These are phyloP conservation scores for Limosa lapponica DNA, from an alignment of 2,797 vertebrate genomes.

Conservation along the genomic window DNA sequence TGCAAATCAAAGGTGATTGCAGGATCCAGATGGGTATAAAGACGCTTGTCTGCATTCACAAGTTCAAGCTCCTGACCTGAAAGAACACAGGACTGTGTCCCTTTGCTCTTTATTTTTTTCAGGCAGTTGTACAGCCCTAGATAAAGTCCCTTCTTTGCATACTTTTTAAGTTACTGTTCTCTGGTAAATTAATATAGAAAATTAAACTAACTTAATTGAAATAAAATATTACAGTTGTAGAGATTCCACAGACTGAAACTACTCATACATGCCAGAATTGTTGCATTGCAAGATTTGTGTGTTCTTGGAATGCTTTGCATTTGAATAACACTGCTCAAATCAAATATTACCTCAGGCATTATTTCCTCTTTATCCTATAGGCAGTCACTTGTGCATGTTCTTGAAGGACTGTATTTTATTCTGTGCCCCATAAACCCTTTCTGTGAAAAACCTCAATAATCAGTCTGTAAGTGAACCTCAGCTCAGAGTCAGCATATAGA, in stretches of 20 bases:
- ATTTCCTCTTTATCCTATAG: neutral
- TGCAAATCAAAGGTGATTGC: neutral
- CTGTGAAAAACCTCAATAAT: neutral
- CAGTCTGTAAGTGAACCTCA: neutral
- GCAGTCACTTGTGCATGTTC: neutral
- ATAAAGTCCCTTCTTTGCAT: neutral
- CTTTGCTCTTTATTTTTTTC: neutral
- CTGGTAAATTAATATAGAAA: neutral
- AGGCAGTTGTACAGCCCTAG: neutral
- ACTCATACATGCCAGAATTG: neutral
- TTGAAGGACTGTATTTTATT: neutral
- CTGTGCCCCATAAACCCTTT: neutral
- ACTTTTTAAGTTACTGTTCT: neutral
- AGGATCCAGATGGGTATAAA: neutral
- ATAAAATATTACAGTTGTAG: neutral
- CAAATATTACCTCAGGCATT: neutral
- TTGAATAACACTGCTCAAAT: neutral
- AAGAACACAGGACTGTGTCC: neutral
- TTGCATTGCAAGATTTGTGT: neutral
- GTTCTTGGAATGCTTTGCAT: neutral
- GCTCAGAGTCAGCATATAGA: neutral
- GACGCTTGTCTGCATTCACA: neutral
- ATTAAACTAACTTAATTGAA: neutral
- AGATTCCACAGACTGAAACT: neutral
- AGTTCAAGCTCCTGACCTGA: neutral